Conservation (phyloP, 2,797 vertebrate species). For the Heterohyrax brucei region DNA sequence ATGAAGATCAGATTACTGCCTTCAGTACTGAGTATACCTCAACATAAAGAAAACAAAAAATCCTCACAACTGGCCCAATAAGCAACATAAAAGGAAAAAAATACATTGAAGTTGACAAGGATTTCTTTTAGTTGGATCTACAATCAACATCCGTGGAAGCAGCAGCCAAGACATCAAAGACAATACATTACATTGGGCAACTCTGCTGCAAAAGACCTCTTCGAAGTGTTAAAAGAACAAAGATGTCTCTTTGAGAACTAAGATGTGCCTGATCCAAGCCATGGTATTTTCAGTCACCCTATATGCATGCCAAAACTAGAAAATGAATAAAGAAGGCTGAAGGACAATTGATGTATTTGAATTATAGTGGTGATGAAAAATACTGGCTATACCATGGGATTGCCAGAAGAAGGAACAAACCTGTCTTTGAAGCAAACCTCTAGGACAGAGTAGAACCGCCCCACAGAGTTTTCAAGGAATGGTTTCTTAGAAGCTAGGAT, state of each 20-base stretch:
- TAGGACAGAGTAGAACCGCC: too few species aligned
- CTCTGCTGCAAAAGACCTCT: not conserved
- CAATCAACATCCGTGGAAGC: not conserved
- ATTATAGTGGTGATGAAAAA: not conserved
- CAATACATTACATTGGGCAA: not conserved
- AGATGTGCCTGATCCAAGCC: not conserved
- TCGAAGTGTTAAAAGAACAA: not conserved
- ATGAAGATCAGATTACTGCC: not conserved
- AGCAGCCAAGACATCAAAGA: not conserved
- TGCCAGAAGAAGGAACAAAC: not conserved
- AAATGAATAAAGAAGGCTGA: not conserved
- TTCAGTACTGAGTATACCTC: not conserved
- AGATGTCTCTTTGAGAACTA: not conserved
- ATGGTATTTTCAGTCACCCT: not conserved
- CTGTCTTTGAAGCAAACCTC: not conserved
- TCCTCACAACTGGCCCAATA: not conserved
- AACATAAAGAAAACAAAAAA: not conserved
- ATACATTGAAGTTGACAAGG: not conserved
- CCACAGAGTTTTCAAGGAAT: too few species aligned
- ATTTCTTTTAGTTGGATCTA: not conserved
- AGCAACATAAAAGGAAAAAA: not conserved
- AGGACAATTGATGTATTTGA: not conserved
- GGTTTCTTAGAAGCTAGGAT: not conserved
- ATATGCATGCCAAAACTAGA: not conserved
- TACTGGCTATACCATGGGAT: not conserved